Evolutionary conservation across 64 coral and sea anemone genomes (phyloP).

Genomic region (Montipora efflorescens): DNA sequence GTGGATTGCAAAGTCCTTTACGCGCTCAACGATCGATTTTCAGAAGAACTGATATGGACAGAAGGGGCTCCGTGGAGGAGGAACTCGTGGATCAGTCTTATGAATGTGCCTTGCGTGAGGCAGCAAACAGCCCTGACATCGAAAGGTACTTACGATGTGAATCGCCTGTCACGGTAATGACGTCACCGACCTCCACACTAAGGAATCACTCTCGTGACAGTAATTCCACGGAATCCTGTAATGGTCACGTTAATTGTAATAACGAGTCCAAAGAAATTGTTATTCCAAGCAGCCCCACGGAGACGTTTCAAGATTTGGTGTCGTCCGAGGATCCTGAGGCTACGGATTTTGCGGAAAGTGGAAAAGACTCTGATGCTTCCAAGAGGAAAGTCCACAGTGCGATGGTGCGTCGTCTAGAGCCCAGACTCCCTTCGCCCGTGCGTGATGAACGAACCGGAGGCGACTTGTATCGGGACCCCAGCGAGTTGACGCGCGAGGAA

Average conservation of each 20-base stretch:
- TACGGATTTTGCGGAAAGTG: background rate
- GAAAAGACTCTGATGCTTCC: background rate
- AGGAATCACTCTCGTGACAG: background rate
- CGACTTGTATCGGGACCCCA: slow-evolving; percentile 93
- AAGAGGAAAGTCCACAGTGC: slow-evolving; percentile 35
- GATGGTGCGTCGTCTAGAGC: slow-evolving; percentile 53
- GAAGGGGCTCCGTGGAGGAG: slow-evolving; percentile 40
- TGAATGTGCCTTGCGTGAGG: slow-evolving; percentile 66
- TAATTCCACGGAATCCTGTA: background rate
- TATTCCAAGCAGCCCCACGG: background rate
- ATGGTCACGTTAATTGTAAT: background rate
- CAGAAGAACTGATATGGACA: background rate
- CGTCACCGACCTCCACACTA: background rate
- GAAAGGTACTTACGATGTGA: slow-evolving; percentile 62
- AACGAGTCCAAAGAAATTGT: background rate
- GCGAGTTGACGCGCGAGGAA: slow-evolving; percentile 95
- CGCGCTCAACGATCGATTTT: slow-evolving; percentile 1
- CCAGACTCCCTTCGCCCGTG: slow-evolving; percentile 85
- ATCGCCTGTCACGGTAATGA: slow-evolving; percentile 34
- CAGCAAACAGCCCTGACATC: slow-evolving; percentile 67
- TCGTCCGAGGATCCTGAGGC: background rate
- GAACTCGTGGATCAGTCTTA: slow-evolving; percentile 62
- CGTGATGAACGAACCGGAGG: slow-evolving; percentile 58
- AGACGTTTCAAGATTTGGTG: background rate
- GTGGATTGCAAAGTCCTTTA: background rate